Conservation (phyloP, 2,888 invertebrate species). For the Cerceris ruficornis region DNA sequence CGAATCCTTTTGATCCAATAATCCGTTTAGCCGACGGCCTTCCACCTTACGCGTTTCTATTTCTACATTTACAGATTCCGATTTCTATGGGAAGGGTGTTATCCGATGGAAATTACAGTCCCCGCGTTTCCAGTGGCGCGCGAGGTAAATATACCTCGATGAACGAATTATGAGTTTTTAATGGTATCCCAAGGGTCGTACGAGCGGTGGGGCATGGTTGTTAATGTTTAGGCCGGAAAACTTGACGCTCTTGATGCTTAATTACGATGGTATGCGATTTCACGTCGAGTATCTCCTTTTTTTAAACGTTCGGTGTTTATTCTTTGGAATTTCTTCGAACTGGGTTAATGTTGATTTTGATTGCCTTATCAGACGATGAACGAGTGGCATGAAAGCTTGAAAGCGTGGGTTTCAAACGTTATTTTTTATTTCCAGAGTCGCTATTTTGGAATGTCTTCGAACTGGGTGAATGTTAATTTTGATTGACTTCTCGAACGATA, state of each 20-base stretch:
- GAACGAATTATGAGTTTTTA: constrained; percentile 55
- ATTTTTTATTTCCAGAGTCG: no score
- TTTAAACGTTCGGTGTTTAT: not conserved
- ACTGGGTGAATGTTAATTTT: no score
- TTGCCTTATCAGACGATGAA: not conserved
- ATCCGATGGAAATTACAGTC: constrained; percentile 36
- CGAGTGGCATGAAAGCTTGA: not conserved
- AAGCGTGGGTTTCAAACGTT: no score
- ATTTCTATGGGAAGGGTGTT: constrained; percentile 20
- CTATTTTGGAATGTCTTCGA: no score
- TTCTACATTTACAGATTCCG: constrained; percentile 27
- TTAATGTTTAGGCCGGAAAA: constrained; percentile 17
- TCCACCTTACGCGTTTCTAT: constrained; percentile 28
- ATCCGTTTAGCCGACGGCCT: not conserved
- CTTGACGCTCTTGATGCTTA: constrained; percentile 6
- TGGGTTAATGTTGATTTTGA: no score
- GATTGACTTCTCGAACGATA: not conserved
- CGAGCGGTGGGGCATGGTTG: constrained; percentile 27
- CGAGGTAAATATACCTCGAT: constrained; percentile 50
- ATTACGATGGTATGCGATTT: not conserved
- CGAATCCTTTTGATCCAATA: not conserved
- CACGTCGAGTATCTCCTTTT: not conserved
- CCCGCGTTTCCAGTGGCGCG: constrained; percentile 26
- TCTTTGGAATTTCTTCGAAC: no score
- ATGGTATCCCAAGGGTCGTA: constrained; percentile 41